Base-by-base conservation (phyloP, 2,888 invertebrate genomes). In the Drosophila incognita region DNA sequence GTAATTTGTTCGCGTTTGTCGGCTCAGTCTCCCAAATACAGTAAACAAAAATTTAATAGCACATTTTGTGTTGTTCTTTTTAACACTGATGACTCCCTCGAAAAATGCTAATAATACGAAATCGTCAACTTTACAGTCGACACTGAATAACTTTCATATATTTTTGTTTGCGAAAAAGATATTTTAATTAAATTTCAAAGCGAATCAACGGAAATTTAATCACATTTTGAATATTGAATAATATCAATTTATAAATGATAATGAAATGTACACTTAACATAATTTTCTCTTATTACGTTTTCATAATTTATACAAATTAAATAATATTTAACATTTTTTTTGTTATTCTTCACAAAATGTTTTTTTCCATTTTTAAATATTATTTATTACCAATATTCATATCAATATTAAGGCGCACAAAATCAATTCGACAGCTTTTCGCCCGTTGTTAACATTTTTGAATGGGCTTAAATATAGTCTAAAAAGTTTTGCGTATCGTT, bases 1-100 rank as follows among this genome's bases (percentile, higher is more conserved):
- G 77, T 80, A 84, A 84, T 84, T 85, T 83, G 75, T 68, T 52
- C 63, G 52, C 31, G 36, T 24, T 58, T 67, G 66, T 31, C 66
- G 68, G 35, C 56, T 51, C 2, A 62, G 57, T 59, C 70, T 61
- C 66, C 46, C 54, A 38, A 52, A 35, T 27, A 56, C 71, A 69
- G 68, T 69, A 64, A 80, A 67, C 68, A 76, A 53, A 69, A 58
- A 63, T 76, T 75, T 68, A 58, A 78, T 62, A 57, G 53, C 42
- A 53, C 56, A 68, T 79, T 69, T 54, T n/a, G 56, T 21, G 57
- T 24, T 61, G 42, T 52, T 35, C 74, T 63, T 69, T 60, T 66
- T 61, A 74, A 63, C 74, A 58, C 42, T 65, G 59, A 75, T 69
- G 67, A 57, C 46, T 79, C 69, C 75, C 79, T 58, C 58, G 67